phyloP scores from a whole-genome alignment of 2,113 vertebrate genomes.

The Xiphophorus maculatus region DNA sequence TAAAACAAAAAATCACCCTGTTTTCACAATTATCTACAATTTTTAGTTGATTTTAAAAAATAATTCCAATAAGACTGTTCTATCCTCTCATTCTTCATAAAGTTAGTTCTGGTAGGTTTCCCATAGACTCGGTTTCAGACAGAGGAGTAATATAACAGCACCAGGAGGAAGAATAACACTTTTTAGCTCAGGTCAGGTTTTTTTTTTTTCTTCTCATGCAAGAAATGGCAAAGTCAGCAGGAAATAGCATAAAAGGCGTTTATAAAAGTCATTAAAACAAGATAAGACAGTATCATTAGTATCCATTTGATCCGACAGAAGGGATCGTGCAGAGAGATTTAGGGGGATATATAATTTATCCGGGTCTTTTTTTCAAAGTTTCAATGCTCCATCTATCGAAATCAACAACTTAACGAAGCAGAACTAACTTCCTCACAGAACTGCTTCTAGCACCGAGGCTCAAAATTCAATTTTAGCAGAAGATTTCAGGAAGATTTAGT shows the following conservation, averaged over 20 bases:
- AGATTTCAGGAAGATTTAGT: background rate
- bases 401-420: background rate
- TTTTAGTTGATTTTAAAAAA: background rate
- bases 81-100: background rate
- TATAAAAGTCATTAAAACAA: background rate
- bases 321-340: background rate
- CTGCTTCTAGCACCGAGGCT: background rate
- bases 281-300: background rate
- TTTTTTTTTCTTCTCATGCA: background rate
- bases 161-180: no score
- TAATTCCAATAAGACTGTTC: background rate
- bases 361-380: background rate
- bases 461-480: background rate
- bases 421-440: background rate
- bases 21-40: background rate
- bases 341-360: background rate
- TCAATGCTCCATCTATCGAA: background rate
- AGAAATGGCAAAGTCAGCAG: conserved; percentile 1
- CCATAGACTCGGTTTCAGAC: background rate
- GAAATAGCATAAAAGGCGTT: background rate
- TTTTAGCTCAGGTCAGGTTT: no score
- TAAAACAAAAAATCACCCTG: no score
- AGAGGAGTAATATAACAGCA: background rate
- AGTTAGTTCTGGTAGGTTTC: background rate
- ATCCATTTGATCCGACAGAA: background rate